A percentile compares a stretch with the other conserved stretches of the same genome.
These are phyloP conservation scores for Rhinoderma darwinii DNA, from an alignment of 2,113 vertebrate genomes.

Conservation along the genomic window DNA sequence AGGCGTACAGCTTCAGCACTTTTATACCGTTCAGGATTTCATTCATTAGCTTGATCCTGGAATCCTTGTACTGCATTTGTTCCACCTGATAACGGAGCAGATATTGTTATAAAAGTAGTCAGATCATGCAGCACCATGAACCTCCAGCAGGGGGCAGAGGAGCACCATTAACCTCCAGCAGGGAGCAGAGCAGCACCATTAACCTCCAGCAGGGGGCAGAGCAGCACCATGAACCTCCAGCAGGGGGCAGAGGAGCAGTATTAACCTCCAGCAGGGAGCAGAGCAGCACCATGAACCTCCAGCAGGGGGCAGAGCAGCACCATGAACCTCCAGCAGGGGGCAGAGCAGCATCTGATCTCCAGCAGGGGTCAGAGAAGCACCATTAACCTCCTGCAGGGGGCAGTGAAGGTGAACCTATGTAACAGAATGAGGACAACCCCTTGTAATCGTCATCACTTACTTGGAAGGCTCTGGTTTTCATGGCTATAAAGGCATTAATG, in stretches of 20 bases:
- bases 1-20: slow-evolving; percentile 95
- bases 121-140: not conserved
- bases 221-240: not conserved
- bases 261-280: not conserved
- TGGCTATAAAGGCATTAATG: slow-evolving; percentile 87
- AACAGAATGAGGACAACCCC: no score
- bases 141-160: not conserved
- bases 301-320: not conserved
- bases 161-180: not conserved
- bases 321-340: not conserved
- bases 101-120: not conserved
- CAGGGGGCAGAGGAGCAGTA: not conserved
- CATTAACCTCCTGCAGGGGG: not conserved
- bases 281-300: not conserved
- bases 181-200: not conserved
- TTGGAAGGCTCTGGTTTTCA: slow-evolving; percentile 90
- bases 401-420: no score
- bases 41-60: slow-evolving; percentile 92
- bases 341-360: not conserved
- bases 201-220: not conserved
- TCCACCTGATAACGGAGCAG: slow-evolving; percentile 76
- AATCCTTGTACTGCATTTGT: slow-evolving; percentile 91
- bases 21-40: slow-evolving; percentile 95
- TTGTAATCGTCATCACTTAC: slow-evolving; percentile 68
- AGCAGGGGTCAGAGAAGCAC: not conserved